Conservation (phyloP, 2,888 invertebrate genomes). For the Disparrhopalites patrizii region DNA sequence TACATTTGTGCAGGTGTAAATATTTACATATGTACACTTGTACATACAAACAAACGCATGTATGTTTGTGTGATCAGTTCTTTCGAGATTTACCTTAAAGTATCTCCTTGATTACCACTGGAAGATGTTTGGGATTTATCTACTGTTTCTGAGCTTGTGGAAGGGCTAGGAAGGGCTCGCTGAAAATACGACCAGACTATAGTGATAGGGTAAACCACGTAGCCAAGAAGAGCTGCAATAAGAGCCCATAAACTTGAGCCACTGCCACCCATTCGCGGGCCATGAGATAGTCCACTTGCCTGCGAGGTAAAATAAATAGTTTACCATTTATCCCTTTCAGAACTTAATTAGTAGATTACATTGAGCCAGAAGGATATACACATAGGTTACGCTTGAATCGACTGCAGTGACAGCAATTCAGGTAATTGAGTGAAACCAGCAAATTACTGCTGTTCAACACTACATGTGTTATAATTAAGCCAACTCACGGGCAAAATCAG, state of each 20-base stretch:
- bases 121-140: not conserved
- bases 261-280: not conserved
- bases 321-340: not conserved
- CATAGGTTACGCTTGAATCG: too few relatives aligned
- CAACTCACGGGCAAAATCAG: slow-evolving; percentile 62
- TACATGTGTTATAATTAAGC: not conserved
- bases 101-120: not conserved
- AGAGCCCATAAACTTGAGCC: slow-evolving; percentile 31
- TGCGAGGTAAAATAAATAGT: slow-evolving; percentile 11
- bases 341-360: not conserved
- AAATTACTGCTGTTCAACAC: too few relatives aligned
- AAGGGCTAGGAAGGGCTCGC: slow-evolving; percentile 29
- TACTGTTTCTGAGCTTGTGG: not conserved
- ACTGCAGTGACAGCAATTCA: not conserved
- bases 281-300: slow-evolving; percentile 16
- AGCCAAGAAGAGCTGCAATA: slow-evolving; percentile 38
- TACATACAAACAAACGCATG: too few relatives aligned
- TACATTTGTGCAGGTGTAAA: too few relatives aligned
- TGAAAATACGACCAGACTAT: slow-evolving; percentile 38
- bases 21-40: too few relatives aligned
- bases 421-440: too few relatives aligned
- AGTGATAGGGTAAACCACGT: slow-evolving; percentile 39
- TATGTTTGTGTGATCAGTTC: too few relatives aligned
- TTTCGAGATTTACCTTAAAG: not conserved
- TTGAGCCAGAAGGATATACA: too few relatives aligned